Base-by-base conservation (phyloP, 2,113 vertebrate species). In the Thunnus thynnus region DNA sequence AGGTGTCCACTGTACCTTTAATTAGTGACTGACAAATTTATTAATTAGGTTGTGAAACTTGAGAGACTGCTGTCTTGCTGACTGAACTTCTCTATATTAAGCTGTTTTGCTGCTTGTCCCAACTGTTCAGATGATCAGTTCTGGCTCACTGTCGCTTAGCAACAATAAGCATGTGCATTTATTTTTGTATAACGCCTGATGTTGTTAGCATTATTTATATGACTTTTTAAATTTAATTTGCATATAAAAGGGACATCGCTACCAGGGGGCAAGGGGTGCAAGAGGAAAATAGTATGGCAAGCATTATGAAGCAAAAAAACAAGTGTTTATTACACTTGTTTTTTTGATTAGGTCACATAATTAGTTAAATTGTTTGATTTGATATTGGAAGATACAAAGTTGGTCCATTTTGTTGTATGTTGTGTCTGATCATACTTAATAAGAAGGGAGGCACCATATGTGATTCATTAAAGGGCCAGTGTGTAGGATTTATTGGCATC, bases 121-220 rank as follows among this genome's bases (percentile, higher is more conserved):
- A 22, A 68, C 30, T 55, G 41, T 66, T 70, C 51, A 57, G 62
- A 65, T 50, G 46, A 65, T 82, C 41, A 65, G 27, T n/a, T 78
- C 58, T 47, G 52, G 12, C 56, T 76, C 20, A 62, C 64, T 63
- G 84, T 87, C 41, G 66, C 86, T 76, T 66, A 85, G 91, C 89
- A 88, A 90, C 90, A 72, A 67, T 60, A 69, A 60, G 9, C 12
- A 55, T 60, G 56, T 80, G 41, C 67, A 20, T 72, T 78, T 56
- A 69, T 76, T 82, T 72, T 55, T 72, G 22, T 6, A 55, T 77
- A 61, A 74, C 3, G 7, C 32, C 55, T 80, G 27, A 60, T 14
- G 3, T 75, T 57, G 22, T 75, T 75, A 73, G 4, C 5, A 65
- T 74, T 80, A 75, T 83, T 64, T 64, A 10, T 5, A 4, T 27